Conservation (phyloP, 2,888 invertebrate species). For the Patella caerulea region DNA sequence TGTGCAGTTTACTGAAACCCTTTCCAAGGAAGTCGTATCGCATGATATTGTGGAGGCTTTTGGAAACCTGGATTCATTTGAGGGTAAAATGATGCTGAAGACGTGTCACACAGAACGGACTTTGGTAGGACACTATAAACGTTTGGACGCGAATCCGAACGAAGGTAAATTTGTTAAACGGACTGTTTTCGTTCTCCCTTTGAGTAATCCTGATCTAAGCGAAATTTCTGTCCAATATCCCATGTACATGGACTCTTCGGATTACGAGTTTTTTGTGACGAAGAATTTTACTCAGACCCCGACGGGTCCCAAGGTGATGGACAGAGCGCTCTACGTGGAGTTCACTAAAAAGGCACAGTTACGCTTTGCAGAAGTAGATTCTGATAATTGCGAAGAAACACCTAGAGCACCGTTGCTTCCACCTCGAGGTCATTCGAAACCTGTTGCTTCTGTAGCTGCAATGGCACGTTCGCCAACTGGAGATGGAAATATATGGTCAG, state of each 20-base stretch:
- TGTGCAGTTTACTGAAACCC: slow-evolving; percentile 14
- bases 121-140: slow-evolving; percentile 23
- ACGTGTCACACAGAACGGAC: slow-evolving; percentile 8
- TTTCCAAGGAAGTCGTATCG: slow-evolving; percentile 16
- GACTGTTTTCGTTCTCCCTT: slow-evolving; percentile 20
- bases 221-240: slow-evolving; percentile 18
- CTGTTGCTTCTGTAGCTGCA: neutral
- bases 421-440: neutral
- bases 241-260: slow-evolving; percentile 12
- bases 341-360: slow-evolving; percentile 10
- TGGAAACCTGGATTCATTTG: slow-evolving; percentile 10
- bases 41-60: slow-evolving; percentile 21
- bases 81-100: slow-evolving; percentile 16
- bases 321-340: slow-evolving; percentile 18
- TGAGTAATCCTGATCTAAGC: slow-evolving; percentile 15
- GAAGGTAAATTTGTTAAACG: slow-evolving; percentile 2
- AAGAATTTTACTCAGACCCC: slow-evolving; percentile 15
- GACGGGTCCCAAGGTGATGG: neutral
- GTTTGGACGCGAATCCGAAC: neutral
- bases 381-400: neutral
- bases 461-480: too few species aligned
- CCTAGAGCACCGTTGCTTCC: neutral
- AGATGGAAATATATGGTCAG: too few species aligned
- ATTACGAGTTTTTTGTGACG: slow-evolving; percentile 19
- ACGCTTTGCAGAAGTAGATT: neutral